Evolutionary conservation across 2,113 vertebrate genomes (phyloP), one percentile per base, ranked within the genome.

Genomic region (Podarcis raffonei): DNA sequence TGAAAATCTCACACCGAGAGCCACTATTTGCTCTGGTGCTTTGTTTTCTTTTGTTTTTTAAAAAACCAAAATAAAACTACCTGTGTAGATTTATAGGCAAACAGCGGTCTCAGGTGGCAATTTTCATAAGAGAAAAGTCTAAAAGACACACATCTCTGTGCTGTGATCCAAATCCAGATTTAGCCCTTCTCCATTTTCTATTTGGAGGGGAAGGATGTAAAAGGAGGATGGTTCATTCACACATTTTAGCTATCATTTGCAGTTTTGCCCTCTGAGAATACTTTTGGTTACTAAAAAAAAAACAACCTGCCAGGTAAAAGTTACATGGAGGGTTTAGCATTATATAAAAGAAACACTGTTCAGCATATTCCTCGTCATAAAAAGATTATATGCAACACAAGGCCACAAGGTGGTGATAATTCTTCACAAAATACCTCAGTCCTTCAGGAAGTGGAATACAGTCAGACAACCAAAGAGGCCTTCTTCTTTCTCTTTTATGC

Each of bases 371-470:
- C 5, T n/a, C 18, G 27, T 35, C 22, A 12, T 76, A 65, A 83
- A 18, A 22, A 35, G 2, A 81, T 32, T 16, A 71, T 16, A n/a
- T 78, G 65, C 74, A 89, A 39, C 25, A 16, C 8, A 37, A 39
- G 7, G 37, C 85, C 87, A 79, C 87, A 27, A 7, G 76, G n/a
- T 89, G 89, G 76, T 84, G 87, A 87, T 66, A 74, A 69, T 69
- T 69, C 79, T 81, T 89, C 89, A 84, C 15, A 62, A 69, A 39
- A 6, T 5, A 48, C 66, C 25, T 9, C 22, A 25, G 57, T 82
- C 23, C 23, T 82, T 22, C 59, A 82, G 81, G 30, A 74, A 32
- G 32, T 53, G 18, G 16, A 53, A 59, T 57, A 59, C 22, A 62
- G 23, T 59, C 72, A 74, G 32, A 48, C 71, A 15, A 65, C 53